Percentiles rank a stretch among this genome's conserved stretches.
Conservation (phyloP, 2,888 invertebrate genomes). For the Lithophane leautieri region DNA sequence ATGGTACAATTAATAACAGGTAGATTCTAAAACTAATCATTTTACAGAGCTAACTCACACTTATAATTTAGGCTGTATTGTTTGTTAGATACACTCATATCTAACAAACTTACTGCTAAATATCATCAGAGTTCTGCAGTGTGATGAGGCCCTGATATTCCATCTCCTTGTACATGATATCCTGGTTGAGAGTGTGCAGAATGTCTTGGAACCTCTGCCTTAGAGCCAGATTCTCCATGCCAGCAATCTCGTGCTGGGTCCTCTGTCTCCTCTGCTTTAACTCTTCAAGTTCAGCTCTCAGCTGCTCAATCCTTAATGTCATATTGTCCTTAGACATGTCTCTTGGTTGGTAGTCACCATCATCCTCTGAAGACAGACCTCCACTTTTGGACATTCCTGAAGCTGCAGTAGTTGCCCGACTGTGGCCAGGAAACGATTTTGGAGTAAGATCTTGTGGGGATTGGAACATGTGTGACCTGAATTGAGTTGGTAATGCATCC, state of each 20-base stretch:
- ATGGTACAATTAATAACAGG: not conserved
- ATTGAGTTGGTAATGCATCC: conserved; percentile 77
- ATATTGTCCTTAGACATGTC: conserved; percentile 88
- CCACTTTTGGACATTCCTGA: conserved; percentile 72
- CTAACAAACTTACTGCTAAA: conserved; percentile 70
- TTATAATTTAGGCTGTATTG: not conserved
- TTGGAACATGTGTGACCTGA: conserved; percentile 83
- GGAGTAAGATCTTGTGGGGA: conserved; percentile 68
- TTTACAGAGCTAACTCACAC: not conserved
- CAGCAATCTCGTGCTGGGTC: conserved; percentile 95
- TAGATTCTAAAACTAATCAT: not conserved
- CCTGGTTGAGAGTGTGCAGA: conserved; percentile 94
- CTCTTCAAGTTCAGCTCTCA: conserved; percentile 94
- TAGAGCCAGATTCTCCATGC: conserved; percentile 95
- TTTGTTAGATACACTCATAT: conserved; percentile 52
- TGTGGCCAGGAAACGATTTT: conserved; percentile 71
- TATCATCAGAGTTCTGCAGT: conserved; percentile 84
- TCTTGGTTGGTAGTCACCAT: conserved; percentile 77
- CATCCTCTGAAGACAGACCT: conserved; percentile 80
- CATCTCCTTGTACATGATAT: conserved; percentile 95
- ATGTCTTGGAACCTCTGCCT: conserved; percentile 95
- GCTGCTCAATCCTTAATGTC: conserved; percentile 92
- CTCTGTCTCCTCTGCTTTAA: conserved; percentile 93
- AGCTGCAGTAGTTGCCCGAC: conserved; percentile 69
- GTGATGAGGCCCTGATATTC: conserved; percentile 89